A percentile compares a stretch with the other conserved stretches of the same genome.
Evolutionary conservation across 2,797 vertebrate species (phyloP).

Genomic region (Spondyliosoma cantharus): DNA sequence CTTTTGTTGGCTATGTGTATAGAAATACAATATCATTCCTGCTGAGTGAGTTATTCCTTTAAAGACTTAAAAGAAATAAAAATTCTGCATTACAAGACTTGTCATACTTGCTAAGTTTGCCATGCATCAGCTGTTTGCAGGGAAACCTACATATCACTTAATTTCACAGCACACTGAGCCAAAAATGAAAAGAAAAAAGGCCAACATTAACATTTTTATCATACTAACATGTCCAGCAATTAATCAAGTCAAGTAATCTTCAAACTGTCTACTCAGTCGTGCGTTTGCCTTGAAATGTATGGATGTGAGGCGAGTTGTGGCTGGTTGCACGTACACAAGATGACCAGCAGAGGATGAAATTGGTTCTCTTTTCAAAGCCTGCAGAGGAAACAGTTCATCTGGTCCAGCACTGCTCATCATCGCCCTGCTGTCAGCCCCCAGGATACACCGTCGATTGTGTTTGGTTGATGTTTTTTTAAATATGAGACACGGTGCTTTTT

Average conservation of each 20-base stretch:
- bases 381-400: not conserved
- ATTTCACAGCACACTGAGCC: too few relatives aligned
- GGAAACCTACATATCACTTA: too few relatives aligned
- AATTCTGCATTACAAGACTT: not conserved
- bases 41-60: not conserved
- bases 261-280: not conserved
- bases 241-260: not conserved
- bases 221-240: too few relatives aligned
- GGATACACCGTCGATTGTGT: too few relatives aligned
- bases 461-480: not conserved
- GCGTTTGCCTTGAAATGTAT: not conserved
- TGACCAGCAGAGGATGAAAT: slow-evolving; percentile 66
- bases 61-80: not conserved
- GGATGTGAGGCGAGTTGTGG: not conserved
- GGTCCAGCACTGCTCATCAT: not conserved
- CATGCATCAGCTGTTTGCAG: not conserved
- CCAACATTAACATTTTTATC: not conserved
- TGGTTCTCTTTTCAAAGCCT: slow-evolving; percentile 44
- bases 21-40: not conserved
- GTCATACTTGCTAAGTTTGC: not conserved
- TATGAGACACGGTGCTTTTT: not conserved
- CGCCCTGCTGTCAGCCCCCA: not conserved
- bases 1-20: not conserved
- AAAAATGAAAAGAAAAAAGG: too few relatives aligned
- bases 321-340: slow-evolving; percentile 48